These are phyloP conservation scores for Nothocercus julius DNA, from an alignment of 2,113 vertebrate genomes.

Conservation along the genomic window DNA sequence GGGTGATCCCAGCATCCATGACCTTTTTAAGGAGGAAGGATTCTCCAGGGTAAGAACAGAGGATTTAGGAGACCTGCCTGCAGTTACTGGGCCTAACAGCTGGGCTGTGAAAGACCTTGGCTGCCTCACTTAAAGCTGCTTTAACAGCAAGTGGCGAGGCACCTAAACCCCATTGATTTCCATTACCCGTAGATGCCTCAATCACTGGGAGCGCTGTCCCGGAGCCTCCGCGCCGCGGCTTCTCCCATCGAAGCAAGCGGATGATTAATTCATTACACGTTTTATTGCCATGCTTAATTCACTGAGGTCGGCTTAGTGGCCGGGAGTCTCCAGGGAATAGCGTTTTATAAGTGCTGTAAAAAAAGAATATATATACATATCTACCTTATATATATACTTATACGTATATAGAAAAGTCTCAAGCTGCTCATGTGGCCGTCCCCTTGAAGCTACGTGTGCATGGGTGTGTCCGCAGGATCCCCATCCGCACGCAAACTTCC, in stretches of 20 bases:
- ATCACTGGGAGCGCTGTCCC: neutral
- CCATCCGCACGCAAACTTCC: too few relatives aligned
- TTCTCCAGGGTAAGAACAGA: neutral
- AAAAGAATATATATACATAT: neutral
- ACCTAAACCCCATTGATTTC: neutral
- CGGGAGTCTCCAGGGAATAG: neutral
- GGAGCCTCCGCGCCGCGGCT: neutral
- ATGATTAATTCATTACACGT: constrained; percentile 52
- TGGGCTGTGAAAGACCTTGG: neutral
- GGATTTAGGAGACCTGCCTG: neutral
- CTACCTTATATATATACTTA: neutral
- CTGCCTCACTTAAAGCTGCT: neutral
- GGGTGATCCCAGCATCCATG: neutral
- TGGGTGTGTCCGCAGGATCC: too few relatives aligned
- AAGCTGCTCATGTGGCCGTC: constrained; percentile 1
- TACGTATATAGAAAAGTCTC: fast-evolving
- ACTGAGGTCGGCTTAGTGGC: neutral
- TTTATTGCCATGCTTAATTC: constrained; percentile 17
- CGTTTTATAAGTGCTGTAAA: neutral
- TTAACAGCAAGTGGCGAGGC: neutral
- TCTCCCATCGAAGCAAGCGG: constrained; percentile 11
- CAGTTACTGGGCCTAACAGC: neutral
- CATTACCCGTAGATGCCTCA: neutral
- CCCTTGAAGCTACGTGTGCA: constrained; percentile 2
- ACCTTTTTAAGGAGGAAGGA: neutral